These are phyloP conservation scores for Lanius collurio DNA, from an alignment of 2,113 vertebrate genomes.

Conservation along the genomic window DNA sequence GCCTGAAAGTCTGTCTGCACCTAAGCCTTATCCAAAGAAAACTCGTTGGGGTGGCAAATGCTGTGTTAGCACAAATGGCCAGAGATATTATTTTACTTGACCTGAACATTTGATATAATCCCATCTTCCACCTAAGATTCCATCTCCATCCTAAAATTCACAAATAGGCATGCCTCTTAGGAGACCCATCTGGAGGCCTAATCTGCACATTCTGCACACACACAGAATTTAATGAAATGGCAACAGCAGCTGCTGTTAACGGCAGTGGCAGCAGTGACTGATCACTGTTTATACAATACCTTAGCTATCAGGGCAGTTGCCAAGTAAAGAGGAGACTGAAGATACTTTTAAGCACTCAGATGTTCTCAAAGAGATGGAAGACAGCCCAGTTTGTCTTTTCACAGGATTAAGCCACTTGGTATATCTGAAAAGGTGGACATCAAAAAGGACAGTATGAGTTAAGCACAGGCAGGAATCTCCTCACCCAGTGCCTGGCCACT, in stretches of 20 bases:
- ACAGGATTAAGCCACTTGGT: background rate
- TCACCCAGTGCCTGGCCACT: background rate
- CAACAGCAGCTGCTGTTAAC: background rate
- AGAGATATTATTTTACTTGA: background rate
- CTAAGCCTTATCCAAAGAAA: background rate
- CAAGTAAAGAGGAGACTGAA: conserved; percentile 8
- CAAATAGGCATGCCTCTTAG: background rate
- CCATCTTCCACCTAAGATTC: background rate
- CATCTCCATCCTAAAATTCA: background rate
- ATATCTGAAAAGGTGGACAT: background rate
- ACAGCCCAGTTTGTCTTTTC: background rate
- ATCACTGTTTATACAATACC: background rate
- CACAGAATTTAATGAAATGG: background rate
- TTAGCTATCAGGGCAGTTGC: background rate
- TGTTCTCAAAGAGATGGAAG: background rate
- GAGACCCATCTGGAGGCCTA: background rate
- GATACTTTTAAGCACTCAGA: background rate
- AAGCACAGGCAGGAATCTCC: background rate
- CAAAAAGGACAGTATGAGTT: background rate
- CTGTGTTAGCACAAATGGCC: background rate
- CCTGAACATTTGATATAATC: background rate
- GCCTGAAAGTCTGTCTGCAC: background rate
- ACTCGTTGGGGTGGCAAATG: background rate
- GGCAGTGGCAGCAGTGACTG: background rate
- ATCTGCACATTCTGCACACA: background rate